Percentiles rank a stretch among this genome's conserved stretches.
Evolutionary conservation across 2,888 invertebrate genomes (phyloP).

Genomic region (Scelioninae gen. 1): DNA sequence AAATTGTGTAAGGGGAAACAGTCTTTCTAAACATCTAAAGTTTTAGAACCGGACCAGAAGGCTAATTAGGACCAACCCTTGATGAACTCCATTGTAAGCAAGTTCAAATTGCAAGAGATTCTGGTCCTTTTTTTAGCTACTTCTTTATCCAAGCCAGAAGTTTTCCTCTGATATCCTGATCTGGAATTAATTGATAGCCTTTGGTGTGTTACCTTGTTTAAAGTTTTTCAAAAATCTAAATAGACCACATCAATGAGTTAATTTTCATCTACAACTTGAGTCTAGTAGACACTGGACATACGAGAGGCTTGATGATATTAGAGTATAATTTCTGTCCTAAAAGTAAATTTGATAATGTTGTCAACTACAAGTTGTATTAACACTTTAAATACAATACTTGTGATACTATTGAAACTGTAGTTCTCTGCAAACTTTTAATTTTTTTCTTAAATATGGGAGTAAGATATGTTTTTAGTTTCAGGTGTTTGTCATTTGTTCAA

Average conservation of each 20-base stretch:
- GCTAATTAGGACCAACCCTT: too few relatives aligned
- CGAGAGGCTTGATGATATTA: conserved; percentile 23
- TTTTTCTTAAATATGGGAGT: conserved; percentile 24
- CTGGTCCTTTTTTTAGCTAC: conserved; percentile 5
- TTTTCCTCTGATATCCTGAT: conserved; percentile 26
- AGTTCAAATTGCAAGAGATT: neutral
- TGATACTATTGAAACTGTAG: conserved; percentile 8
- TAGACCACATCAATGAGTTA: conserved; percentile 21
- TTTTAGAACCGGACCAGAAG: too few relatives aligned
- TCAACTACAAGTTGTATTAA: conserved; percentile 3
- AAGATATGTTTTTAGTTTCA: neutral
- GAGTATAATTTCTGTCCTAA: neutral
- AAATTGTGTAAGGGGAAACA: too few relatives aligned
- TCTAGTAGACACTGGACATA: conserved; percentile 2
- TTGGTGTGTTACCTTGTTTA: conserved; percentile 25
- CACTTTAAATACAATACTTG: conserved; percentile 3
- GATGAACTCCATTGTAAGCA: conserved; percentile 12
- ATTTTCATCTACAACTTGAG: neutral
- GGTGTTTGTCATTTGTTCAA: conserved; percentile 5
- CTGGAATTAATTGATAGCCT: conserved; percentile 12
- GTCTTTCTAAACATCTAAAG: too few relatives aligned
- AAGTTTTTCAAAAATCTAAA: conserved; percentile 37
- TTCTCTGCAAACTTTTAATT: neutral
- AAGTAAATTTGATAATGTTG: neutral
- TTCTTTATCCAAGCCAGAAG: conserved; percentile 12